Percentiles rank a stretch among this genome's conserved stretches.
These are phyloP conservation scores for Drymonia ruficornis DNA, from an alignment of 2,888 invertebrate genomes.

Conservation along the genomic window DNA sequence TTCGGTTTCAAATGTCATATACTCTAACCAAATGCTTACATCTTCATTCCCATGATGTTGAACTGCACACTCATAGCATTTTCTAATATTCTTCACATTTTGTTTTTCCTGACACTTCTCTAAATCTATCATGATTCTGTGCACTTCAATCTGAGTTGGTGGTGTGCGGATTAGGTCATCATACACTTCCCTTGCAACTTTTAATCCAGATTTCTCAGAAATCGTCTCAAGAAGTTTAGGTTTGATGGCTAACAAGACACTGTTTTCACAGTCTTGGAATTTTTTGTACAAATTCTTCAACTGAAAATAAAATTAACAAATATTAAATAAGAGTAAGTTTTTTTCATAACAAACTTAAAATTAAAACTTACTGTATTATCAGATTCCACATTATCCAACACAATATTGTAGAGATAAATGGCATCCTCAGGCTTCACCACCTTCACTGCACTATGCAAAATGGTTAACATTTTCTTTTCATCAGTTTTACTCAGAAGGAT, in stretches of 20 bases:
- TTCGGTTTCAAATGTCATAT: constrained; percentile 88
- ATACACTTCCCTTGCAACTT: constrained; percentile 86
- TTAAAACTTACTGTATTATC: constrained; percentile 60
- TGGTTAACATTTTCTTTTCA: constrained; percentile 62
- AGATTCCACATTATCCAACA: constrained; percentile 63
- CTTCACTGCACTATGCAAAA: constrained; percentile 65
- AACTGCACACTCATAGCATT: constrained; percentile 86
- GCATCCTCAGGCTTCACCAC: constrained; percentile 58
- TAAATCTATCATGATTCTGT: constrained; percentile 86
- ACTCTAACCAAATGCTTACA: constrained; percentile 89
- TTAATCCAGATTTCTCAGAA: constrained; percentile 76
- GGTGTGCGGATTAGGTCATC: constrained; percentile 83
- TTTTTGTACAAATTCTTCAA: constrained; percentile 64
- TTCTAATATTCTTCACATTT: constrained; percentile 80
- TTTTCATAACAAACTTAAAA: no score
- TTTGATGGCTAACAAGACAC: constrained; percentile 81
- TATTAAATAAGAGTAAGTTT: constrained; percentile 13
- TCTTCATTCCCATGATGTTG: constrained; percentile 87
- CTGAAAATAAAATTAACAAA: constrained; percentile 53
- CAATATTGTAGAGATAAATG: constrained; percentile 63
- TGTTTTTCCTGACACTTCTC: constrained; percentile 74
- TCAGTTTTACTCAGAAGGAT: constrained; percentile 57
- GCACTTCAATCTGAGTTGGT: constrained; percentile 86
- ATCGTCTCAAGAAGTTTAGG: constrained; percentile 86
- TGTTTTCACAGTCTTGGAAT: constrained; percentile 77